Evolutionary conservation across 1,140 invertebrate species (phyloP), one percentile per base, ranked within the genome.

Genomic region (Scaptomyza graminum): DNA sequence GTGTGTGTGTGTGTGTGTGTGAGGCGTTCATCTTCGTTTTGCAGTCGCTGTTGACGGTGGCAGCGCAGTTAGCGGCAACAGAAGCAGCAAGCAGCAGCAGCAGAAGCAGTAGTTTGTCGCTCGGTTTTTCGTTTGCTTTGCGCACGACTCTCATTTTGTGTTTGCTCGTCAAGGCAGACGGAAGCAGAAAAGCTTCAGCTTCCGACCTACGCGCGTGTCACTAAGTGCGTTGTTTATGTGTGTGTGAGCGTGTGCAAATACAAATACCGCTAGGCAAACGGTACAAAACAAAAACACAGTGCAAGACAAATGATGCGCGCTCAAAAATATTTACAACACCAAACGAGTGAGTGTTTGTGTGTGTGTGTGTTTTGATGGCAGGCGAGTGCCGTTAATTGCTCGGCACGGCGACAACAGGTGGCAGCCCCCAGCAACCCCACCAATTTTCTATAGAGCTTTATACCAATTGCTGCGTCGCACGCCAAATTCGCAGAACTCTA

Each of bases 91-190:
- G n/a, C n/a, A n/a, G n/a, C n/a, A 74, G 43, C 60, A 56, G 56
- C 31, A 59, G 47, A 79, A 74, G 46, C 64, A 56, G 56, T 12
- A 41, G 12, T n/a, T 41, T 52, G 62, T 64, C 63, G 78, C 79
- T 85, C 82, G 82, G 82, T 66, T 87, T 80, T 85, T 85, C 73
- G 62, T 76, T 82, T 84, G 79, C 81, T 88, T 85, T 88, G 82
- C 83, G 79, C 74, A 88, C 82, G 83, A 87, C 82, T 85, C 82
- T 88, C 83, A 88, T 88, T 88, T 87, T 87, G 82, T 74, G 75
- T 87, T 87, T 81, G 78, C 79, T 82, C 82, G 82, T 87, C 82
- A 82, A 87, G 75, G 79, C 83, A 88, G 67, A 69, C 82, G 76
- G 82, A 87, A 76, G 82, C 66, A 76, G 61, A 57, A 34, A 72